Percentiles rank a stretch among this genome's conserved stretches.
Conservation (phyloP, 1,140 invertebrate species). For the Bombus pascuorum region DNA sequence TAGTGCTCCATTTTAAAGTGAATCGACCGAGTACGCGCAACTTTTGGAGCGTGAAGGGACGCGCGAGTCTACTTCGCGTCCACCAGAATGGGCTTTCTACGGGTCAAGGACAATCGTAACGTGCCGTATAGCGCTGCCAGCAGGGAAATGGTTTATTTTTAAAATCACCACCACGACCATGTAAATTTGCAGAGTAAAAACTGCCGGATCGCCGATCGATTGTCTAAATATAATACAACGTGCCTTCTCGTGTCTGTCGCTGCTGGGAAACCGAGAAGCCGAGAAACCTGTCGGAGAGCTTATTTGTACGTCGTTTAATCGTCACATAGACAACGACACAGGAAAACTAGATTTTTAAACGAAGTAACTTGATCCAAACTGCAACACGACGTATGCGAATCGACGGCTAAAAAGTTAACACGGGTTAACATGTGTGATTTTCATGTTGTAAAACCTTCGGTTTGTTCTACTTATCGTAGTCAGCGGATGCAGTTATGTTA, state of each 20-base stretch:
- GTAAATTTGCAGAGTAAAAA: not conserved
- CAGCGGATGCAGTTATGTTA: no score
- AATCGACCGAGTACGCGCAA: slow-evolving; percentile 9
- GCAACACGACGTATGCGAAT: no score
- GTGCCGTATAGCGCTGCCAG: not conserved
- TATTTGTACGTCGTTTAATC: no score
- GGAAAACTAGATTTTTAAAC: no score
- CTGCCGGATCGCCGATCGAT: not conserved
- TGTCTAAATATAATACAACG: slow-evolving; percentile 8
- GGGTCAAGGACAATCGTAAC: slow-evolving; percentile 59
- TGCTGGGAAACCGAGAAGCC: not conserved
- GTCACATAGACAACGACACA: no score
- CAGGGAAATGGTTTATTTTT: slow-evolving; percentile 44
- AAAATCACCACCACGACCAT: not conserved
- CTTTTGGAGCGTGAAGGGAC: slow-evolving; percentile 61
- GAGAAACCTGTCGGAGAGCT: no score
- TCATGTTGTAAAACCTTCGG: no score
- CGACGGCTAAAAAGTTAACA: no score
- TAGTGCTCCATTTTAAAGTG: slow-evolving; percentile 38
- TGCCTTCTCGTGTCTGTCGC: not conserved
- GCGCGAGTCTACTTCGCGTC: slow-evolving; percentile 42
- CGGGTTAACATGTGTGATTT: no score
- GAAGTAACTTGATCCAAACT: no score
- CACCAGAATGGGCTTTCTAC: slow-evolving; percentile 46
- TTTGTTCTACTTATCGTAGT: no score